Percentiles rank a stretch among this genome's conserved stretches.
Evolutionary conservation across 2,113 vertebrate species (phyloP).

Genomic region (Chrysemys picta): DNA sequence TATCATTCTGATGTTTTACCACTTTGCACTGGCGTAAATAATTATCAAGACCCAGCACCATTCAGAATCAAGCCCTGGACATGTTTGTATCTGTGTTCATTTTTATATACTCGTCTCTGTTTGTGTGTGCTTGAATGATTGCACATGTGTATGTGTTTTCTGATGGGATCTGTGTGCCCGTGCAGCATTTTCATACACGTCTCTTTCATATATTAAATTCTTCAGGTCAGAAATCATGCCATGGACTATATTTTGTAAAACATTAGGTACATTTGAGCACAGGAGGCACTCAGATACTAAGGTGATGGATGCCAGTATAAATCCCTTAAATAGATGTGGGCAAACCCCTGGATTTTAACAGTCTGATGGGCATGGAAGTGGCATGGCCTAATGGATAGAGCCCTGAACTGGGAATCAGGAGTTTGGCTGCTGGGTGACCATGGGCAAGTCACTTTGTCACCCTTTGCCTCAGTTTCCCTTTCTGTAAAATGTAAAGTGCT

Average conservation of each 20-base stretch:
- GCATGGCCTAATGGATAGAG: background rate
- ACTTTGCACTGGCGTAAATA: background rate
- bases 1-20: background rate
- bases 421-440: background rate
- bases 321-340: background rate
- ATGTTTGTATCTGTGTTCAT: background rate
- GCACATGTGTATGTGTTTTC: rapidly evolving
- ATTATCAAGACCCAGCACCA: background rate
- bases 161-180: rapidly evolving
- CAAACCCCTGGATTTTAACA: background rate
- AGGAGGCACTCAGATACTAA: background rate
- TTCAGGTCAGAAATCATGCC: background rate
- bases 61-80: background rate
- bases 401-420: background rate
- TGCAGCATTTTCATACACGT: rapidly evolving
- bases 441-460: background rate
- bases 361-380: background rate
- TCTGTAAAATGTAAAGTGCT: background rate
- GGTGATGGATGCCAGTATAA: background rate
- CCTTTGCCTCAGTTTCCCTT: background rate
- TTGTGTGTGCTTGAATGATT: rapidly evolving
- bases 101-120: background rate
- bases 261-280: rapidly evolving
- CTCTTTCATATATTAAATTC: background rate
- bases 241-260: rapidly evolving